Percentiles rank a stretch among this genome's conserved stretches.
Evolutionary conservation across 2,113 vertebrate species (phyloP).

Genomic region (Nanorana parkeri): DNA sequence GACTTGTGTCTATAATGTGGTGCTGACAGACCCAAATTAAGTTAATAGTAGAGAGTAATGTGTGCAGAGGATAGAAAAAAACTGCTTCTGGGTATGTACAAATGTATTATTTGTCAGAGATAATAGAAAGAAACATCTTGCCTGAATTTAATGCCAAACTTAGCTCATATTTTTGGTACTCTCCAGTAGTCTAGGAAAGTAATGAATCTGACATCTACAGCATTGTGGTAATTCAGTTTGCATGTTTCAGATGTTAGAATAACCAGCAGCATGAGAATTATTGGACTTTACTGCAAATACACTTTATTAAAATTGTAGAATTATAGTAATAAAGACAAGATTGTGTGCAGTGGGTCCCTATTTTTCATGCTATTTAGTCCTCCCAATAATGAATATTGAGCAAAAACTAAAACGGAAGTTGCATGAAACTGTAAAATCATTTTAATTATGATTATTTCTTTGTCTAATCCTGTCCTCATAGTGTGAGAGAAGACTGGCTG

Average conservation of each 20-base stretch:
- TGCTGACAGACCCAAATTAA: constrained; percentile 46
- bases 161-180: constrained; percentile 26
- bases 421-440: too few species aligned
- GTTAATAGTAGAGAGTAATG: constrained; percentile 38
- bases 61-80: constrained; percentile 34
- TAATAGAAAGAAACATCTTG: constrained; percentile 38
- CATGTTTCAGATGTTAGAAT: not conserved
- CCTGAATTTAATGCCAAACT: constrained; percentile 42
- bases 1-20: constrained; percentile 41
- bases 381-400: too few species aligned
- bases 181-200: constrained; percentile 17
- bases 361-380: too few species aligned
- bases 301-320: too few species aligned
- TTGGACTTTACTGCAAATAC: not conserved
- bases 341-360: too few species aligned
- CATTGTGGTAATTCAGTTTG: not conserved
- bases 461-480: too few species aligned
- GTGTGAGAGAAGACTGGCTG: too few species aligned
- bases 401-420: too few species aligned
- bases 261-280: not conserved
- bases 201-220: not conserved
- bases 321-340: too few species aligned
- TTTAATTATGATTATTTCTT: too few species aligned
- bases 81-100: constrained; percentile 49
- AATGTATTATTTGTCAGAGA: constrained; percentile 51